A percentile compares a stretch with the other conserved stretches of the same genome.
These are phyloP conservation scores for Octodon degus DNA, from an alignment of 2,113 vertebrate genomes.

Conservation along the genomic window DNA sequence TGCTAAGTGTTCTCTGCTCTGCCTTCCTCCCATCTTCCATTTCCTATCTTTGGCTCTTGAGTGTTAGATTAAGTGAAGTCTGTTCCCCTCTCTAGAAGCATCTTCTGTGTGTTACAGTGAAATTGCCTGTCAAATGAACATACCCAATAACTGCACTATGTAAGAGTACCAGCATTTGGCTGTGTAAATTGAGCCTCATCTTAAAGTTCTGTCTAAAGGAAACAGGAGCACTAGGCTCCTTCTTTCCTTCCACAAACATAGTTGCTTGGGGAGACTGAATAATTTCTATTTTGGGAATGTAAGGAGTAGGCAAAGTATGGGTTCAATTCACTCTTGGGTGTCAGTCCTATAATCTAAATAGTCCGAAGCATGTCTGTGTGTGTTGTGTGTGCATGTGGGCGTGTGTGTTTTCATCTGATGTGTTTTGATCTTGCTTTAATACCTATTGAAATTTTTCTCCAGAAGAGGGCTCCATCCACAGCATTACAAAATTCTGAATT, in stretches of 20 bases:
- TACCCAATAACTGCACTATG: neutral
- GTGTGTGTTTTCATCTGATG: neutral
- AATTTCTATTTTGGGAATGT: neutral
- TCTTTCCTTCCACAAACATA: neutral
- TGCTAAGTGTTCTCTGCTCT: conserved; percentile 26
- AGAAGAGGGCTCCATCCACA: conserved; percentile 91
- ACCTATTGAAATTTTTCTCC: conserved; percentile 84
- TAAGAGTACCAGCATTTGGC: neutral
- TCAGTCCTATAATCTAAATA: neutral
- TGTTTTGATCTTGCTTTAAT: conserved; percentile 70
- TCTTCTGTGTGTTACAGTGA: neutral
- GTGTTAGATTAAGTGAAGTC: conserved; percentile 60
- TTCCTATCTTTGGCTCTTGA: conserved; percentile 56
- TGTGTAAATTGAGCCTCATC: neutral
- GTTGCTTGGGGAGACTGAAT: neutral
- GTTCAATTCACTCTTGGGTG: neutral
- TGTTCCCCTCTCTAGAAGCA: conserved; percentile 51
- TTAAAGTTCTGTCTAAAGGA: conserved; percentile 3
- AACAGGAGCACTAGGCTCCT: neutral
- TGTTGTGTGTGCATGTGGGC: neutral
- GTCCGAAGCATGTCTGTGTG: neutral
- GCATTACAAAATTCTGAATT: conserved; percentile 77
- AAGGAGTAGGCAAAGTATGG: neutral
- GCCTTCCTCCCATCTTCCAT: neutral
- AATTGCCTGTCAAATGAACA: neutral